Evolutionary conservation across 2,797 vertebrate species (phyloP).

Genomic region (Lutjanus argentimaculatus): DNA sequence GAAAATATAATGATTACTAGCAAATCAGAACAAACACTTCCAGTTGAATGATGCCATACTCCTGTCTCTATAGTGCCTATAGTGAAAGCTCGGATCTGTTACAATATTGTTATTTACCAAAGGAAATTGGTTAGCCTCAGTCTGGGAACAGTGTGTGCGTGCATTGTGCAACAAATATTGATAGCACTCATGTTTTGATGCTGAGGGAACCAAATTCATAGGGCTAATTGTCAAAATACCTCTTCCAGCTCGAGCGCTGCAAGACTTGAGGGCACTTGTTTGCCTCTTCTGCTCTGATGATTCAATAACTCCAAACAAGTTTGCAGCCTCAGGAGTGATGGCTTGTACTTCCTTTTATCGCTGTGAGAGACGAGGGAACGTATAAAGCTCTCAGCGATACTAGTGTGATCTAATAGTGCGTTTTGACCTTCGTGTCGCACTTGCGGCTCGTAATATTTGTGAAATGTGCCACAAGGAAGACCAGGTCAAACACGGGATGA

Average conservation of each 20-base stretch:
- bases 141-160: constrained; percentile 45
- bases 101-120: constrained; percentile 48
- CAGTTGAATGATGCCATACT: background rate
- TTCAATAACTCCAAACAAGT: constrained; percentile 83
- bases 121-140: constrained; percentile 33
- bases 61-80: background rate
- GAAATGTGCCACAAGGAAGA: constrained; percentile 25
- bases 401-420: constrained; percentile 42
- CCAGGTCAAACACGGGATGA: constrained; percentile 5
- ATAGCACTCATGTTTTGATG: constrained; percentile 77
- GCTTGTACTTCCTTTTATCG: constrained; percentile 88
- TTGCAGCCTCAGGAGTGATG: constrained; percentile 78
- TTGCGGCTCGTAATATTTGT: constrained; percentile 20
- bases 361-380: constrained; percentile 62
- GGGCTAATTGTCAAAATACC: constrained; percentile 84
- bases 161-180: constrained; percentile 74
- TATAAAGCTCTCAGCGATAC: constrained; percentile 48
- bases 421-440: constrained; percentile 41
- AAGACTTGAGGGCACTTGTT: constrained; percentile 85
- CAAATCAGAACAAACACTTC: background rate
- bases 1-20: background rate
- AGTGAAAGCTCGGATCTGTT: no score
- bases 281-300: constrained; percentile 82
- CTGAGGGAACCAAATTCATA: constrained; percentile 78
- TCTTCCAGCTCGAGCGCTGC: constrained; percentile 72